Conservation (phyloP, 2,113 vertebrate species). For the Tachysurus vachellii region DNA sequence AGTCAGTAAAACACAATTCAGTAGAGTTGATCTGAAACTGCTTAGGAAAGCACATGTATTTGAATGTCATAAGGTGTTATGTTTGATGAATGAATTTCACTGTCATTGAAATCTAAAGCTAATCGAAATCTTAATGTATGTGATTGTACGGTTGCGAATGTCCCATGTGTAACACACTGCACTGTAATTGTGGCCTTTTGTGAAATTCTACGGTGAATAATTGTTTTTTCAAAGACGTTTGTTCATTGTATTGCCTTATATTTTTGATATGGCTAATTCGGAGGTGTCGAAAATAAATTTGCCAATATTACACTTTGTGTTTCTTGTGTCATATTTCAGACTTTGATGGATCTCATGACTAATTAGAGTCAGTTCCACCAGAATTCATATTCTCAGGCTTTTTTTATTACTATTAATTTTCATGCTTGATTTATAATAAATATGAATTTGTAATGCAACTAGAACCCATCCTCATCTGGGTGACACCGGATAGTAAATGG, state of each 20-base stretch:
- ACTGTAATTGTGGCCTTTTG: conserved; percentile 58
- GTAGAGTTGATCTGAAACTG: not conserved
- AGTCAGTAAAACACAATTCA: not conserved
- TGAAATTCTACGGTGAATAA: conserved; percentile 28
- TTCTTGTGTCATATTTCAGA: not conserved
- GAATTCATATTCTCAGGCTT: no score
- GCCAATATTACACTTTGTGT: conserved; percentile 54
- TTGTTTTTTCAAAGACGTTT: conserved; percentile 48
- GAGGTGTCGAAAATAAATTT: conserved; percentile 64
- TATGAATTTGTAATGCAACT: no score
- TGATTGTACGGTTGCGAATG: conserved; percentile 9
- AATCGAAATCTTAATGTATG: conserved; percentile 17
- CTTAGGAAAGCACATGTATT: not conserved
- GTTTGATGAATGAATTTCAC: conserved; percentile 13
- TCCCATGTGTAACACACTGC: conserved; percentile 56
- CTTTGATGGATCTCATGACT: not conserved
- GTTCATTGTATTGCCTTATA: conserved; percentile 42
- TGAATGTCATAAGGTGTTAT: not conserved
- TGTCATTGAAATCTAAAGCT: not conserved
- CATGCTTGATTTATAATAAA: no score
- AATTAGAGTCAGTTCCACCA: not conserved
- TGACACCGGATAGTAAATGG: no score
- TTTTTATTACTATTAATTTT: no score
- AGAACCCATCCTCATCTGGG: no score
- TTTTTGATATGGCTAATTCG: not conserved